These are phyloP conservation scores for Vanacampus margaritifer DNA, from an alignment of 2,113 vertebrate genomes.

Conservation along the genomic window DNA sequence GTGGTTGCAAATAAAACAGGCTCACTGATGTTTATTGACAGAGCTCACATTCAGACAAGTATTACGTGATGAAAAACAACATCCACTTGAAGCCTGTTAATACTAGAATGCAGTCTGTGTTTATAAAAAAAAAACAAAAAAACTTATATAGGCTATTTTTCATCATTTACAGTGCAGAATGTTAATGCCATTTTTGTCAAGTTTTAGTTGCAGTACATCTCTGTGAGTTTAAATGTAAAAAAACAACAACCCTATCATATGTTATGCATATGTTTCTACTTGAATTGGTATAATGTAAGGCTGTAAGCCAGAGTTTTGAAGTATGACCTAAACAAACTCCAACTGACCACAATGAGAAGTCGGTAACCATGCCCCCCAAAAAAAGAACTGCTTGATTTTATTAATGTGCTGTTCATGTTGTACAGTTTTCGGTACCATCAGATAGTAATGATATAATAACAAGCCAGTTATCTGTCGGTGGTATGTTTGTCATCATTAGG, in stretches of 20 bases:
- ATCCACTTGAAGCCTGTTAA: neutral
- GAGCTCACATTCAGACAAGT: too few relatives aligned
- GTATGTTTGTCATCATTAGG: constrained; percentile 34
- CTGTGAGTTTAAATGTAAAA: neutral
- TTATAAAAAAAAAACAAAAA: neutral
- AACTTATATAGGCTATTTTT: neutral
- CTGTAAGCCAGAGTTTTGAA: neutral
- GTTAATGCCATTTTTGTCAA: too few relatives aligned
- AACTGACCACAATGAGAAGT: neutral
- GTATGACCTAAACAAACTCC: neutral
- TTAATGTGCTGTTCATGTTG: neutral
- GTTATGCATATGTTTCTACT: neutral
- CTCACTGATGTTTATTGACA: too few relatives aligned
- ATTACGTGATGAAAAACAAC: neutral
- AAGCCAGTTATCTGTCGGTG: constrained; percentile 19
- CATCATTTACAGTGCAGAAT: neutral
- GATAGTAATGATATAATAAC: constrained; percentile 13
- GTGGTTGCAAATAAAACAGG: too few relatives aligned
- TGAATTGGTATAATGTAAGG: neutral
- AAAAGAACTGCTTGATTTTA: constrained; percentile 1
- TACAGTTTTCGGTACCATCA: neutral
- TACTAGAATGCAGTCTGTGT: too few relatives aligned
- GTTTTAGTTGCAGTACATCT: neutral
- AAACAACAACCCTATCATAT: neutral
- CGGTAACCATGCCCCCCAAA: neutral